Base-by-base conservation (phyloP, 1,140 invertebrate genomes). In the Hyphantria cunea region DNA sequence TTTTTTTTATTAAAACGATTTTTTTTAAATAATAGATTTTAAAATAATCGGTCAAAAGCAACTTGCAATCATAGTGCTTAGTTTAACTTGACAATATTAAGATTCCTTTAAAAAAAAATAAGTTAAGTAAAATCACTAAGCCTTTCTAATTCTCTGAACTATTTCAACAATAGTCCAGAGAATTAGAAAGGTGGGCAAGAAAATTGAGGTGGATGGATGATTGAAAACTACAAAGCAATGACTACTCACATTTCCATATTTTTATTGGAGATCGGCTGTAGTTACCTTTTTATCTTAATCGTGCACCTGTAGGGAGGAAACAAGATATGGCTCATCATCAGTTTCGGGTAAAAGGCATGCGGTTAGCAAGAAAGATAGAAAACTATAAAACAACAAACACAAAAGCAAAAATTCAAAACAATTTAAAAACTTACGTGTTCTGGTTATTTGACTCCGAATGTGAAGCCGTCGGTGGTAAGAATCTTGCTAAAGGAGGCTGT, bases 401-500 rank as follows among this genome's bases (percentile, higher is more conserved):
- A 37, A 47, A 34, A 15, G 8, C 33, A 12, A 25, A n/a, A 25
- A 25, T 0, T n/a, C n/a, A 6, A 13, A 31, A 6, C 2, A 33
- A 42, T 8, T 0, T 11, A 6, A 39, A 47, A 54, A 86, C 87
- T 68, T 76, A 90, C 87, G 87, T 90, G 59, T 90, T 89, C 54
- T 86, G 83, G 53, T 78, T 84, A 59, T 84, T 81, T 12, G 82
- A 82, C 34, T 88, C 86, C 11, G 83, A 85, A 63, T 87, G 87
- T 0, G 86, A 89, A 6, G 74, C 77, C 11, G 78, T 72, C 0
- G 86, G 76, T 0, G 85, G 85, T 31, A 82, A 51, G 68, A 82
- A 87, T 8, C 79, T 92, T 69, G 60, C 92, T 62, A 82, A 89
- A 60, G 70, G 92, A 66, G 78, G 92, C 79, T 91, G 91, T 62